phyloP scores from a whole-genome alignment of 2,113 vertebrate species.

The Catharus minimus region DNA sequence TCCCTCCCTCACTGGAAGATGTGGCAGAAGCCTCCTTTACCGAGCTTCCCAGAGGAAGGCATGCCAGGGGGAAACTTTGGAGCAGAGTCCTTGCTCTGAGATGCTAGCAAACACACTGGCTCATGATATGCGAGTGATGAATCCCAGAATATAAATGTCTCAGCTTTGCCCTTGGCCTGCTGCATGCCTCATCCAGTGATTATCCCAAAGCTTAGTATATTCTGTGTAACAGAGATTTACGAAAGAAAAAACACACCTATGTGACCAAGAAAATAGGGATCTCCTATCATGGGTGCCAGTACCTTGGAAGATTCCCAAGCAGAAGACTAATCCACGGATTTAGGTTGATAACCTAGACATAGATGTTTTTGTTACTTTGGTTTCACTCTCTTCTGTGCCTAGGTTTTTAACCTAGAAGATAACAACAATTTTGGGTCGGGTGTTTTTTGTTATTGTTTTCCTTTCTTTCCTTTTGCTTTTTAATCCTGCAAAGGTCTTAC shows the following conservation, averaged over 20 bases:
- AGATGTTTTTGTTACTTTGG: neutral
- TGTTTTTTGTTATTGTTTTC: neutral
- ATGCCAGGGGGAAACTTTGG: neutral
- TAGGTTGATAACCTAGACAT: neutral
- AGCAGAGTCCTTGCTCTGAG: neutral
- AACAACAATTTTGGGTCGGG: fast-evolving
- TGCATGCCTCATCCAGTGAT: neutral
- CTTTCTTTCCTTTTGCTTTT: neutral
- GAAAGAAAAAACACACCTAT: neutral
- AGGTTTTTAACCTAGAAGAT: neutral
- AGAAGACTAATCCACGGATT: neutral
- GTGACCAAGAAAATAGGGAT: neutral
- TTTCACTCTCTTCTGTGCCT: neutral
- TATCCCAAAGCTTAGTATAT: neutral
- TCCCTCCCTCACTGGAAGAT: neutral
- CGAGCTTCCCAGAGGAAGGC: neutral
- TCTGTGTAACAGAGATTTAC: neutral
- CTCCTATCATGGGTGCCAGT: neutral
- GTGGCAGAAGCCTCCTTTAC: neutral
- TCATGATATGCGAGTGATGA: neutral
- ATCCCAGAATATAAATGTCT: neutral
- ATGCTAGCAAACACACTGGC: neutral
- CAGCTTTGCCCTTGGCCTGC: constrained; percentile 2
- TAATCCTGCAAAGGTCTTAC: neutral
- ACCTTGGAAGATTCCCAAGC: neutral